A percentile compares a stretch with the other conserved stretches of the same genome.
phyloP scores from a whole-genome alignment of 2,888 invertebrate genomes.

The Gymnosoma rotundatum region DNA sequence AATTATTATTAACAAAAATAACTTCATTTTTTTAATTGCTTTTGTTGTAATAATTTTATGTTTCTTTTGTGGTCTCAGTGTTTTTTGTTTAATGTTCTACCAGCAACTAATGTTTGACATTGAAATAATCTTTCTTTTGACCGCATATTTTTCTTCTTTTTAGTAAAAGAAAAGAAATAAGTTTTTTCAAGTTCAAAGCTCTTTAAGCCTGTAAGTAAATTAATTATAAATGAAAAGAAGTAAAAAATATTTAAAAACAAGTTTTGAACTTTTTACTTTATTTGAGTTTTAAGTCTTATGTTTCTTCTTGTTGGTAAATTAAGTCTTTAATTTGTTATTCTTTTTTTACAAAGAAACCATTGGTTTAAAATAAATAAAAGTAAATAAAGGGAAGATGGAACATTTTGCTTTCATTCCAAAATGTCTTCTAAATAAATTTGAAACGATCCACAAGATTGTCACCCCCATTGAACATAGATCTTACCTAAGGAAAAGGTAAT shows the following conservation, averaged over 20 bases:
- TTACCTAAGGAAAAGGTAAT: no score
- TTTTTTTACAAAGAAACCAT: not conserved
- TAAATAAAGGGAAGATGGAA: no score
- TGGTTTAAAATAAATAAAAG: no score
- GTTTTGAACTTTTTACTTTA: not conserved
- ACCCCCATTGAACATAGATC: no score
- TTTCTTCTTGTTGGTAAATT: not conserved
- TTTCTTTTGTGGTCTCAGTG: constrained; percentile 1
- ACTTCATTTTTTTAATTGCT: constrained; percentile 25
- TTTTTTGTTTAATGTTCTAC: constrained; percentile 27
- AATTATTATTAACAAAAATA: constrained; percentile 25
- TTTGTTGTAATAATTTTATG: not conserved
- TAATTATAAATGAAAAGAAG: not conserved
- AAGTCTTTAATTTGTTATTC: not conserved
- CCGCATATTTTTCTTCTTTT: constrained; percentile 1
- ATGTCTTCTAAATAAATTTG: no score
- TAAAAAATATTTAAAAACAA: not conserved
- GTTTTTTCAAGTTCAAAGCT: not conserved
- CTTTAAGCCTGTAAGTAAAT: not conserved
- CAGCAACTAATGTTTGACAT: constrained; percentile 15
- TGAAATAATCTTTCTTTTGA: constrained; percentile 14
- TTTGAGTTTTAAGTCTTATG: not conserved
- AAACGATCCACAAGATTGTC: no score
- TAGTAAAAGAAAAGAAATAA: not conserved
- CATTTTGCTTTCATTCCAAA: no score